Percentiles rank a stretch among this genome's conserved stretches.
phyloP scores from a whole-genome alignment of 2,888 invertebrate species.

The Sesia bembeciformis region DNA sequence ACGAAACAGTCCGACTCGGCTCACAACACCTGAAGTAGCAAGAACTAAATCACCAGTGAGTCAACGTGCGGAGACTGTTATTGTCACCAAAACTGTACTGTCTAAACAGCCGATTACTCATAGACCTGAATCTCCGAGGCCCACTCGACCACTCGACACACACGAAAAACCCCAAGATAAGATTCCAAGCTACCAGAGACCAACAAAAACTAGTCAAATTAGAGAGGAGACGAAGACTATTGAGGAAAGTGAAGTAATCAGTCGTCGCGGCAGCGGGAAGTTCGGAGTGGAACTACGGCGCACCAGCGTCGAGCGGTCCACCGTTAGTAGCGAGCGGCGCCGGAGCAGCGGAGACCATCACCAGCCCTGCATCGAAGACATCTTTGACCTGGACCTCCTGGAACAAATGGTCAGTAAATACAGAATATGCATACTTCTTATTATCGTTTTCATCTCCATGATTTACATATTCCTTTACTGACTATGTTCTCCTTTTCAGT shows the following conservation, averaged over 20 bases:
- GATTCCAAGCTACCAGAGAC: slow-evolving; percentile 46
- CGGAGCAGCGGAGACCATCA: slow-evolving; percentile 63
- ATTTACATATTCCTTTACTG: slow-evolving; percentile 19
- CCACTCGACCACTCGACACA: slow-evolving; percentile 17
- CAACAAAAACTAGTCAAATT: slow-evolving; percentile 53
- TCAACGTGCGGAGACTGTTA: slow-evolving; percentile 27
- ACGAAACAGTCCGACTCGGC: slow-evolving; percentile 29
- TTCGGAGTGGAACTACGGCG: slow-evolving; percentile 80
- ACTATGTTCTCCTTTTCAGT: slow-evolving; percentile 58
- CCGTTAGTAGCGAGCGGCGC: slow-evolving; percentile 56
- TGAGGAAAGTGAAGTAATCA: slow-evolving; percentile 59
- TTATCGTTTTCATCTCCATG: slow-evolving; percentile 17
- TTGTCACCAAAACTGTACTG: slow-evolving; percentile 25
- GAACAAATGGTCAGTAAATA: slow-evolving; percentile 79
- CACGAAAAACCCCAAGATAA: slow-evolving; percentile 29
- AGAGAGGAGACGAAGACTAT: slow-evolving; percentile 43
- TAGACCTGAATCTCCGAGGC: slow-evolving; percentile 36
- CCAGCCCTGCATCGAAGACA: slow-evolving; percentile 79
- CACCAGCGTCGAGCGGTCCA: slow-evolving; percentile 69
- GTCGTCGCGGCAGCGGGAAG: slow-evolving; percentile 73
- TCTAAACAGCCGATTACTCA: slow-evolving; percentile 28
- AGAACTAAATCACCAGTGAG: slow-evolving; percentile 37
- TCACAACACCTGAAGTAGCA: slow-evolving; percentile 28
- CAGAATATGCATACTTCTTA: slow-evolving; percentile 15
- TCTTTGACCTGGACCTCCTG: slow-evolving; percentile 80